Base-by-base conservation (phyloP, 2,797 vertebrate genomes). In the Notolepis coatsorum region DNA sequence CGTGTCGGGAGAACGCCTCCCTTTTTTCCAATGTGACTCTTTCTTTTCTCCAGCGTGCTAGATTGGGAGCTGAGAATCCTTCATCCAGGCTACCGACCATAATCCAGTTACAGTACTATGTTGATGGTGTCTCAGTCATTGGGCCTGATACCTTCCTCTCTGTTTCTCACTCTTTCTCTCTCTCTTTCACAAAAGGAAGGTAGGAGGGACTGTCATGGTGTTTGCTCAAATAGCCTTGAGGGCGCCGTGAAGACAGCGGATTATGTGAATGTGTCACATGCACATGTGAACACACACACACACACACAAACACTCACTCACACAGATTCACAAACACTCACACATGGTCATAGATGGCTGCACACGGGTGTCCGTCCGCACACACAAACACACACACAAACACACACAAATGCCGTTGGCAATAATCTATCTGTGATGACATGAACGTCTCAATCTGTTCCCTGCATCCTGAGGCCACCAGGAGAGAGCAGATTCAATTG, bases 401-500 rank as follows among this genome's bases (percentile, higher is more conserved):
- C n/a, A n/a, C n/a, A n/a, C n/a, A n/a, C 65, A 62, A 60, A 56
- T 60, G 59, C 57, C 74, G 62, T 60, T 60, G 53, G 60, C 35
- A 64, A 73, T 76, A 74, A 73, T 81, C 68, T 75, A 59, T 68
- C 51, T 0, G 21, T 39, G 45, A 73, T 75, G 71, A 75, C 78
- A 77, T 31, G 68, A 55, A 59, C 25, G 23, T 72, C 64, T 80
- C 78, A 70, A 81, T 81, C 72, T 73, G 68, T 57, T 60, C 53
- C 67, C 37, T 68, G 74, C 68, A n/a, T n/a, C 83, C 63, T 0
- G 17, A 72, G 75, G 79, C 68, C 54, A 80, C 65, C 38, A 42
- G 54, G 38, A 47, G 72, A 76, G 67, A 80, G 50, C 58, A 54
- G 72, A 84, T 84, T 86, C 73, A 85, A 82, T 87, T 86, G 86